phyloP scores from a whole-genome alignment of 2,797 vertebrate genomes.

The Margarornis squamiger region DNA sequence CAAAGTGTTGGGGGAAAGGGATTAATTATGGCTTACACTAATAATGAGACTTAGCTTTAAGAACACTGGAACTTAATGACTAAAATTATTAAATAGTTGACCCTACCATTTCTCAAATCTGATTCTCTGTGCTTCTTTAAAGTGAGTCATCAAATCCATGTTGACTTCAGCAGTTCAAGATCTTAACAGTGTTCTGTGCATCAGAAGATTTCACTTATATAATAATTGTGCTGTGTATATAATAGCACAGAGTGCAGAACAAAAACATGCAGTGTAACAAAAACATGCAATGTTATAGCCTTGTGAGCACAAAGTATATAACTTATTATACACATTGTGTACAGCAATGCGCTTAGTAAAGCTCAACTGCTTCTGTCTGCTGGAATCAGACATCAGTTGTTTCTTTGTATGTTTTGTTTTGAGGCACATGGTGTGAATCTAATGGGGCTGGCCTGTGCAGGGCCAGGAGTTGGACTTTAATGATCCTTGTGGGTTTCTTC shows the following conservation, averaged over 20 bases:
- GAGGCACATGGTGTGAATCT: neutral
- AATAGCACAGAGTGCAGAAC: neutral
- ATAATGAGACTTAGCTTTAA: neutral
- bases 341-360: neutral
- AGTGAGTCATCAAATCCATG: neutral
- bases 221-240: neutral
- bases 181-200: neutral
- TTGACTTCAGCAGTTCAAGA: neutral
- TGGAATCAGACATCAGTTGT: neutral
- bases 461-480: neutral
- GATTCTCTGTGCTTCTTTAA: neutral
- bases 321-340: rapidly evolving
- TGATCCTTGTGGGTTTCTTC: neutral
- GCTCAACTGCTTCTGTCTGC: neutral
- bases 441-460: neutral
- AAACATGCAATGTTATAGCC: neutral
- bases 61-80: neutral
- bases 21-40: neutral
- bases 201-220: neutral
- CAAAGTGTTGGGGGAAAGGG: neutral
- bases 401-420: neutral
- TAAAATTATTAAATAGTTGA: neutral
- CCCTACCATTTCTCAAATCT: neutral
- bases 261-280: neutral
- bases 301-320: neutral